Conservation (phyloP, 1,140 invertebrate genomes). For the Gerris buenoi region DNA sequence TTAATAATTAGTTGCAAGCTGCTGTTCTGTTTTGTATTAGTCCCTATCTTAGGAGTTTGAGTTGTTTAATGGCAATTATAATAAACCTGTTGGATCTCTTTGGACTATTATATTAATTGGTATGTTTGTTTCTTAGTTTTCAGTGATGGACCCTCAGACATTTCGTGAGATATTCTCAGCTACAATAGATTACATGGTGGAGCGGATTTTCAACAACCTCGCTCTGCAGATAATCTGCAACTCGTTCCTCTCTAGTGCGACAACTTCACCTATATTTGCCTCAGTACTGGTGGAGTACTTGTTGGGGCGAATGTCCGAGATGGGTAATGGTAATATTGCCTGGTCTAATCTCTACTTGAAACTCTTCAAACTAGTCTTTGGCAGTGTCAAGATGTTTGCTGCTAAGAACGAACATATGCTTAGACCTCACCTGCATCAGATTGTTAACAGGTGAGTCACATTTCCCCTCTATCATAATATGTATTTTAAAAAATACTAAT, state of each 20-base stretch:
- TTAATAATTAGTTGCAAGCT: too few species aligned
- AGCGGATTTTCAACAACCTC: slow-evolving; percentile 82
- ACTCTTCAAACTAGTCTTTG: slow-evolving; percentile 93
- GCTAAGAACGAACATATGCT: slow-evolving; percentile 96
- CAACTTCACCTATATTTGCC: slow-evolving; percentile 90
- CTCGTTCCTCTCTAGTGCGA: slow-evolving; percentile 81
- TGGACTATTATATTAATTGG: too few species aligned
- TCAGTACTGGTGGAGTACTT: slow-evolving; percentile 93
- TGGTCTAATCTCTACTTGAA: slow-evolving; percentile 86
- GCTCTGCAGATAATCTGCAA: slow-evolving; percentile 92
- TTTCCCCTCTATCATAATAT: too few species aligned
- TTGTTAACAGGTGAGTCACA: slow-evolving; percentile 68
- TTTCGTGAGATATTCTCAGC: slow-evolving; percentile 93
- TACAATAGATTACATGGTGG: slow-evolving; percentile 87
- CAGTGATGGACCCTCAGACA: slow-evolving; percentile 86
- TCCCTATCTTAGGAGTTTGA: too few species aligned
- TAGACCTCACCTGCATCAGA: slow-evolving; percentile 85
- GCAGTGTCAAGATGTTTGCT: slow-evolving; percentile 86
- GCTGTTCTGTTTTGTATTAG: too few species aligned
- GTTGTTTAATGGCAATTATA: too few species aligned
- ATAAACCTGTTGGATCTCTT: too few species aligned
- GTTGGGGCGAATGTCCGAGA: slow-evolving; percentile 86
- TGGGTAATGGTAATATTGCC: slow-evolving; percentile 83
- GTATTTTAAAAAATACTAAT: too few species aligned
- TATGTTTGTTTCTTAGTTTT: slow-evolving; percentile 48